Conservation (phyloP, 2,797 vertebrate genomes). For the Manis javanica region DNA sequence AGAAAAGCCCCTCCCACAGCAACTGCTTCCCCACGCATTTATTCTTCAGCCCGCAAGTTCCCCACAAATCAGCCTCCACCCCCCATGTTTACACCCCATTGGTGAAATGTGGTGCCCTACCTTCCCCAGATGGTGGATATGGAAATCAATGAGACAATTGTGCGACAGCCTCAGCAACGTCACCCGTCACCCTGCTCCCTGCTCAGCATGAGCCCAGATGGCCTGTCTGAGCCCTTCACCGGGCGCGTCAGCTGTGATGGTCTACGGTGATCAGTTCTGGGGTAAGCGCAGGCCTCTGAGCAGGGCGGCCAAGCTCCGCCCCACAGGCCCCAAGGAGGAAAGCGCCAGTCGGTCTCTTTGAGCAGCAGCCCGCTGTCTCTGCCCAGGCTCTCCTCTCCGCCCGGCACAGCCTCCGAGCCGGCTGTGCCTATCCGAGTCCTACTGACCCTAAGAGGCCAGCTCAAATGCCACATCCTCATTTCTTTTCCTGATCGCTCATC, state of each 20-base stretch:
- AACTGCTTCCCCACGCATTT: too few species aligned
- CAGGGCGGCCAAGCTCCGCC: not conserved
- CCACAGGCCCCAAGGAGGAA: not conserved
- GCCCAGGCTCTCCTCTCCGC: too few species aligned
- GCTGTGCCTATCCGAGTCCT: accelerated
- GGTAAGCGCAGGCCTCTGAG: too few species aligned
- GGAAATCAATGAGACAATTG: accelerated
- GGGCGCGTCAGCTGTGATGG: accelerated
- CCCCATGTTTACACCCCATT: not conserved
- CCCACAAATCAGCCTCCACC: accelerated
- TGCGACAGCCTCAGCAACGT: accelerated
- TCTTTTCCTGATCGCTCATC: not conserved
- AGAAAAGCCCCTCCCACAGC: not conserved
- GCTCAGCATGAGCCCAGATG: not conserved
- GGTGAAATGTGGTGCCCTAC: accelerated
- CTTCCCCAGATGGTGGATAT: accelerated
- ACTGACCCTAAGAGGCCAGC: not conserved
- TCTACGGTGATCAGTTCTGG: not conserved
- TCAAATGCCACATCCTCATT: not conserved
- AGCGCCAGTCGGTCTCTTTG: not conserved
- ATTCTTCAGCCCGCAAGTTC: not conserved
- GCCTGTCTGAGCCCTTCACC: not conserved
- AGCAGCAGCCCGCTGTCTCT: too few species aligned
- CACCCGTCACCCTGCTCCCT: accelerated
- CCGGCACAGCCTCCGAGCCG: accelerated